These are phyloP conservation scores for Amphibalanus amphitrite DNA, from an alignment of 1,140 invertebrate species.

Conservation along the genomic window DNA sequence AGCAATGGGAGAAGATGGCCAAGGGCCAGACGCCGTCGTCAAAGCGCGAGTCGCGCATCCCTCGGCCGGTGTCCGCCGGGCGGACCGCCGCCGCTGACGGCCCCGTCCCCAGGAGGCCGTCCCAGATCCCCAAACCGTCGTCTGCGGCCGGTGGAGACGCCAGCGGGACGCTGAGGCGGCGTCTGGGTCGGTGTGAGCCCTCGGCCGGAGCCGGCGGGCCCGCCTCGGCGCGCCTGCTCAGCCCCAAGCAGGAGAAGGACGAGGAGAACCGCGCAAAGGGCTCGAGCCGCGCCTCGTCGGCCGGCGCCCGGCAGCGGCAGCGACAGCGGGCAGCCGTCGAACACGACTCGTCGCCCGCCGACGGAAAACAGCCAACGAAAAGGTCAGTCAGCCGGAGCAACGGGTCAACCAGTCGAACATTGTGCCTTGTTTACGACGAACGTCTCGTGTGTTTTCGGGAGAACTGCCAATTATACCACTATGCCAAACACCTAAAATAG, in stretches of 20 bases:
- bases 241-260: neutral
- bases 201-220: neutral
- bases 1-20: slow-evolving; percentile 64
- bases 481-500: too few species aligned
- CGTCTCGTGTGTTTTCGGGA: too few species aligned
- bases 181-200: neutral
- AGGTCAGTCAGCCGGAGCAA: neutral
- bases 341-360: too few species aligned
- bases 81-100: slow-evolving; percentile 23
- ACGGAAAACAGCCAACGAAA: neutral
- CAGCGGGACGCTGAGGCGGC: neutral
- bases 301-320: neutral
- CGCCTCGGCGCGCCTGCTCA: neutral
- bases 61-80: slow-evolving; percentile 40
- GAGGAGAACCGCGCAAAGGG: neutral
- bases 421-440: too few species aligned
- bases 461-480: too few species aligned
- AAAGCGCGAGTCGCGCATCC: slow-evolving; percentile 39
- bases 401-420: too few species aligned
- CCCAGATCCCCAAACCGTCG: slow-evolving; percentile 4
- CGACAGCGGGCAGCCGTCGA: neutral
- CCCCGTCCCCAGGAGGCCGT: slow-evolving; percentile 7
- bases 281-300: too few species aligned
- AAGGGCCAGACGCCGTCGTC: slow-evolving; percentile 15
- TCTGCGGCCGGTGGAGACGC: neutral